These are phyloP conservation scores for Globia sparganii DNA, from an alignment of 2,888 invertebrate genomes.

Conservation along the genomic window DNA sequence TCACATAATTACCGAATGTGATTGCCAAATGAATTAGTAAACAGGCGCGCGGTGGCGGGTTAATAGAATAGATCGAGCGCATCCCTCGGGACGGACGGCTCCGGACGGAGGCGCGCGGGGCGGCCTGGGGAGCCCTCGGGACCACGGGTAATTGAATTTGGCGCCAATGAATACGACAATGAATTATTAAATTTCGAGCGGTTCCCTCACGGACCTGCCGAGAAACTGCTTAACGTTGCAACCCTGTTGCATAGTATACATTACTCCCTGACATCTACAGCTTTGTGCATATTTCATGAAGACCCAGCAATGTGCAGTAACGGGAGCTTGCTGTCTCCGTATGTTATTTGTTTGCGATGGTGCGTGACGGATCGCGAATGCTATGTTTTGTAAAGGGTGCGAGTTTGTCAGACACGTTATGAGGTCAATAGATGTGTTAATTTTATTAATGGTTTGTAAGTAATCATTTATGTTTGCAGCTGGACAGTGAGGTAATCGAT, in stretches of 20 bases:
- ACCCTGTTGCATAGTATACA: conserved; percentile 60
- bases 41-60: conserved; percentile 77
- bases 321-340: conserved; percentile 20
- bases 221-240: conserved; percentile 52
- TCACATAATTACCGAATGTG: conserved; percentile 88
- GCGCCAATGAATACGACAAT: conserved; percentile 88
- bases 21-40: conserved; percentile 88
- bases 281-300: conserved; percentile 10
- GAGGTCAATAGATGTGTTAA: conserved; percentile 74
- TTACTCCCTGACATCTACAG: conserved; percentile 46
- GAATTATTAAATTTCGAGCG: conserved; percentile 88
- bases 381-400: conserved; percentile 63
- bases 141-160: conserved; percentile 87
- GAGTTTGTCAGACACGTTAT: conserved; percentile 68
- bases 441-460: conserved; percentile 65
- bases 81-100: conserved; percentile 67
- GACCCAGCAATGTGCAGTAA: conserved; percentile 38
- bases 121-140: conserved; percentile 67
- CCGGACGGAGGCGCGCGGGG: conserved; percentile 26
- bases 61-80: conserved; percentile 76
- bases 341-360: conserved; percentile 54
- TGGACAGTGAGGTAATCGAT: conserved; percentile 51
- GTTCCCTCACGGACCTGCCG: conserved; percentile 63
- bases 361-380: conserved; percentile 66
- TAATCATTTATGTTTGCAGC: conserved; percentile 56